A percentile compares a stretch with the other conserved stretches of the same genome.
Evolutionary conservation across 2,888 invertebrate species (phyloP).

Genomic region (Allacma fusca): DNA sequence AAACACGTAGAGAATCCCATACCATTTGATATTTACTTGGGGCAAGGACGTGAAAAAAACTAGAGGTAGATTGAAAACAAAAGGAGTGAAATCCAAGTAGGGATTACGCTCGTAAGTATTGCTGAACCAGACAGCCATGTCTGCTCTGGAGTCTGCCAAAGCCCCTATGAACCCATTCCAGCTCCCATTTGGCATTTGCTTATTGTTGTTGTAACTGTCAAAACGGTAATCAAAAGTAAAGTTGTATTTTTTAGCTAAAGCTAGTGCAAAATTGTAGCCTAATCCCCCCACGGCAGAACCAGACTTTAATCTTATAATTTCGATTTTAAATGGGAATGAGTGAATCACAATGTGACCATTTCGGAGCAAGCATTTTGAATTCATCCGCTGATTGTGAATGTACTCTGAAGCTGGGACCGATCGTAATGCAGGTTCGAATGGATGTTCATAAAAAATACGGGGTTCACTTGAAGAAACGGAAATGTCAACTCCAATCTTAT

Average conservation of each 20-base stretch:
- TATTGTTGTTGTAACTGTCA: neutral
- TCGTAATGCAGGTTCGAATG: too few species aligned
- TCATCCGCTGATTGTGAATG: too few species aligned
- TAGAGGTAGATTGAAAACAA: neutral
- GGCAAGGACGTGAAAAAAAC: slow-evolving; percentile 10
- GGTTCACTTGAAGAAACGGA: too few species aligned
- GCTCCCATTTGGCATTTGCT: slow-evolving; percentile 5
- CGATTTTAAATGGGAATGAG: neutral
- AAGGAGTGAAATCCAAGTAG: neutral
- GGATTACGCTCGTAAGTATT: neutral
- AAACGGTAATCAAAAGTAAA: neutral
- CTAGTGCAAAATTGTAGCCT: slow-evolving; percentile 49
- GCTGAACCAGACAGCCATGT: neutral
- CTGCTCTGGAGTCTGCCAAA: neutral
- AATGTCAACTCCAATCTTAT: neutral
- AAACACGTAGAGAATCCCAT: slow-evolving; percentile 13
- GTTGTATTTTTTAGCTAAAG: neutral
- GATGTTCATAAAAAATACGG: too few species aligned
- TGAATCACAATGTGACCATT: neutral
- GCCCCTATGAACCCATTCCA: neutral
- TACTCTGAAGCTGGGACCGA: too few species aligned
- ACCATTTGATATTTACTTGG: slow-evolving; percentile 9
- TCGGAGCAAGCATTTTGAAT: too few species aligned
- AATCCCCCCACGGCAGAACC: neutral
- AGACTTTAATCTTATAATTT: neutral